Evolutionary conservation across 2,888 invertebrate genomes (phyloP), one percentile per base, ranked within the genome.

Genomic region (Heterodera filipjevi): DNA sequence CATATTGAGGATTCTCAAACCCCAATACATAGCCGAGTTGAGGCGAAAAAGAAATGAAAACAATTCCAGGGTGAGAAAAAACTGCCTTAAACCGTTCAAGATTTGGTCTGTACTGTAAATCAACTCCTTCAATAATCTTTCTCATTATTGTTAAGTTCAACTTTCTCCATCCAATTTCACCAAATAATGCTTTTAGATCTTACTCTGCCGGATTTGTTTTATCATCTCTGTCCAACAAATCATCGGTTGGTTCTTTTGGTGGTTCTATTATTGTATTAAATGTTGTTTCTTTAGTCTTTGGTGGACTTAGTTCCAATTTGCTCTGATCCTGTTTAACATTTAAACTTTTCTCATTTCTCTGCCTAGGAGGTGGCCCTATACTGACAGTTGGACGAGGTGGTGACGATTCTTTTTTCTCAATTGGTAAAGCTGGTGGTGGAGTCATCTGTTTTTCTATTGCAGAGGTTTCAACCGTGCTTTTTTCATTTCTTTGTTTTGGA

Each of bases 21-120:
- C 73, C 73, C 64, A 73, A 14, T 12, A 73, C 73, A 14, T 73
- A 73, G 3, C 73, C 73, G 27, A 73, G 73, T 35, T 73, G 73
- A 14, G 49, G 49, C n/a, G 73, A 46, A 22, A 73, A 73, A 1
- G 73, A 73, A 12, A 73, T n/a, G 14, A 64, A 73, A 22, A 22
- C 35, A 35, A 73, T 73, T 35, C 39, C 5, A 1, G 49, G 49
- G 3, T 44, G 46, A 0, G n/a, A 10, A 27, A 73, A 73, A 64
- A 35, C 27, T 12, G 35, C 14, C 49, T 73, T 32, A 14, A 73
- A 73, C 2, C 73, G 73, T 73, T 73, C n/a, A 73, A 73, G 49
- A 27, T 73, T 39, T 0, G 14, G 10, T 3, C 14, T 46, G 5
- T 35, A 73, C 10, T 12, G 35, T 12, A 73, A 22, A 10, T 33